A percentile compares a stretch with the other conserved stretches of the same genome.
Evolutionary conservation across 2,888 invertebrate genomes (phyloP).

Genomic region (Drosophila fungiperda): DNA sequence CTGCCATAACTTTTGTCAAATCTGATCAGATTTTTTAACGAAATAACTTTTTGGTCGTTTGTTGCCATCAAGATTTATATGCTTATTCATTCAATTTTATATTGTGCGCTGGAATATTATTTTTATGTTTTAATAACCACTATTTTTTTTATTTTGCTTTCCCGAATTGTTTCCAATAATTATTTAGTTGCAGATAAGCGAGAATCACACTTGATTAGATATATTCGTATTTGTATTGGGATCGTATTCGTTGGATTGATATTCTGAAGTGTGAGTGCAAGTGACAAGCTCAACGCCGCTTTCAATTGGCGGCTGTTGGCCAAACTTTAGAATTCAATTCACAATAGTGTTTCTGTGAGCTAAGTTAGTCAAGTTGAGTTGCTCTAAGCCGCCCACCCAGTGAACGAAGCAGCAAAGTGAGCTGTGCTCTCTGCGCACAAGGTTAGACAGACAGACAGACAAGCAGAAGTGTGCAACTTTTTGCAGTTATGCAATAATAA

Average conservation of each 20-base stretch:
- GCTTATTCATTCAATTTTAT: background rate
- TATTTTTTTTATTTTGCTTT: background rate
- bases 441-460: slow-evolving; percentile 57
- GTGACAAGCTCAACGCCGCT: slow-evolving; percentile 33
- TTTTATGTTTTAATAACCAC: background rate
- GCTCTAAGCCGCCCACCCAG: background rate
- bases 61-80: background rate
- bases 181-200: slow-evolving; percentile 62
- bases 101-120: background rate
- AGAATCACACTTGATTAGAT: slow-evolving; percentile 25
- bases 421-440: slow-evolving; percentile 38
- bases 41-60: background rate
- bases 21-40: background rate
- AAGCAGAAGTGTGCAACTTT: slow-evolving; percentile 26
- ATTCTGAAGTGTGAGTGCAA: slow-evolving; percentile 58
- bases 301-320: slow-evolving; percentile 60
- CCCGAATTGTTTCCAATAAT: background rate
- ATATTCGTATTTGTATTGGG: slow-evolving; percentile 1
- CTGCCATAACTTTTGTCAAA: background rate
- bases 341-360: slow-evolving; percentile 1
- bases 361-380: slow-evolving; percentile 1
- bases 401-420: background rate
- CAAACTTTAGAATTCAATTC: slow-evolving; percentile 31
- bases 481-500: slow-evolving; percentile 66
- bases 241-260: background rate